A percentile compares a stretch with the other conserved stretches of the same genome.
Evolutionary conservation across 37 sponge, comb jelly and placozoan species (phyloP).

Genomic region (Beroe ovata): DNA sequence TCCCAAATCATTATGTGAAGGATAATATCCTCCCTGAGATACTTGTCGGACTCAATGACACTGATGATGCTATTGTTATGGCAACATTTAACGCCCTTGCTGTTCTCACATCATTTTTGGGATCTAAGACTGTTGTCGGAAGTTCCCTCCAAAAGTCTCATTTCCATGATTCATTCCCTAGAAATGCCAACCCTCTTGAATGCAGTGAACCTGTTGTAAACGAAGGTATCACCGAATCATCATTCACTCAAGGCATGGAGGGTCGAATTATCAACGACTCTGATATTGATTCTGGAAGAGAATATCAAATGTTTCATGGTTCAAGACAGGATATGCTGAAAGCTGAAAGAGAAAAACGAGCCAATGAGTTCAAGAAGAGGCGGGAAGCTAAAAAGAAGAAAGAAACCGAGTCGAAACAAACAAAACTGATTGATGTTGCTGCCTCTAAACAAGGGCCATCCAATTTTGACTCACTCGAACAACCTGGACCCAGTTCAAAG

Average conservation of each 20-base stretch:
- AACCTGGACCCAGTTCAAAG: neutral
- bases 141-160: constrained; percentile 60
- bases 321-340: constrained; percentile 41
- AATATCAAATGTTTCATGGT: constrained; percentile 40
- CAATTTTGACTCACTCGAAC: neutral
- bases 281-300: constrained; percentile 65
- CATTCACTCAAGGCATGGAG: constrained; percentile 15
- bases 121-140: constrained; percentile 35
- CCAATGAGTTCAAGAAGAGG: constrained; percentile 12
- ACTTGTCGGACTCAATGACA: constrained; percentile 32
- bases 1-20: constrained; percentile 43
- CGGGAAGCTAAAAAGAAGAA: constrained; percentile 24
- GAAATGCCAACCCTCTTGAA: neutral
- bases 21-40: constrained; percentile 48
- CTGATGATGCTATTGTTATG: constrained; percentile 66
- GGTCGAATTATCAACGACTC: constrained; percentile 5
- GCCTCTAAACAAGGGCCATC: neutral
- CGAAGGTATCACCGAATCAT: neutral
- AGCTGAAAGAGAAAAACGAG: constrained; percentile 38
- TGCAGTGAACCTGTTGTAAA: neutral
- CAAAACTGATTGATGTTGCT: constrained; percentile 56
- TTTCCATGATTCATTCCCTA: constrained; percentile 39
- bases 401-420: neutral
- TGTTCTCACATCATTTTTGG: constrained; percentile 37
- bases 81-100: constrained; percentile 34